Conservation (phyloP, 2,888 invertebrate species). For the Hartigia nigra region DNA sequence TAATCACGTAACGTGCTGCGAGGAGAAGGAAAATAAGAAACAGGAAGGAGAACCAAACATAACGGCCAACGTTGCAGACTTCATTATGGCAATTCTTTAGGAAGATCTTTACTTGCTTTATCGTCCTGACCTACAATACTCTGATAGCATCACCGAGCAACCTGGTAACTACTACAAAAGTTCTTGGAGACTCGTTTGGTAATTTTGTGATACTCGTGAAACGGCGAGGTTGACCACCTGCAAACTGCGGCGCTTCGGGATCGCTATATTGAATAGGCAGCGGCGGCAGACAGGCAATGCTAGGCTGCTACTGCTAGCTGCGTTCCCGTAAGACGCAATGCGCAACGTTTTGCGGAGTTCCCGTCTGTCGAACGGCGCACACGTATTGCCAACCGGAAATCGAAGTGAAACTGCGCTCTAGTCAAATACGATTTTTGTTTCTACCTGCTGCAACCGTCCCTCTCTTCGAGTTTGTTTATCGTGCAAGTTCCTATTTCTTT, state of each 20-base stretch:
- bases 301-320: slow-evolving; percentile 10
- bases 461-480: background rate
- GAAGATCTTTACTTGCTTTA: background rate
- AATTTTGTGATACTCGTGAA: background rate
- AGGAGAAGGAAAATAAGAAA: background rate
- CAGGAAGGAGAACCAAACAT: background rate
- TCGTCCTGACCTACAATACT: background rate
- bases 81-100: background rate
- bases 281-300: background rate
- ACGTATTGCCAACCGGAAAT: background rate
- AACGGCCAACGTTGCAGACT: background rate
- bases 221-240: slow-evolving; percentile 45
- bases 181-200: background rate
- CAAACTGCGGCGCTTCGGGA: slow-evolving; percentile 39
- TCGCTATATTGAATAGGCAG: slow-evolving; percentile 3
- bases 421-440: background rate
- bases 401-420: slow-evolving; percentile 1
- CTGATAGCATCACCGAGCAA: background rate
- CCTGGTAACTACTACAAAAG: background rate
- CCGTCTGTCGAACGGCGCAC: slow-evolving; percentile 4
- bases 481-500: background rate
- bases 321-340: slow-evolving; percentile 56
- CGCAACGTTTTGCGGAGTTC: slow-evolving; percentile 60
- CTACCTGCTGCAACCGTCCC: background rate
- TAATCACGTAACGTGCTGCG: background rate